Base-by-base conservation (phyloP, 2,113 vertebrate genomes). In the Macquaria ambigua region DNA sequence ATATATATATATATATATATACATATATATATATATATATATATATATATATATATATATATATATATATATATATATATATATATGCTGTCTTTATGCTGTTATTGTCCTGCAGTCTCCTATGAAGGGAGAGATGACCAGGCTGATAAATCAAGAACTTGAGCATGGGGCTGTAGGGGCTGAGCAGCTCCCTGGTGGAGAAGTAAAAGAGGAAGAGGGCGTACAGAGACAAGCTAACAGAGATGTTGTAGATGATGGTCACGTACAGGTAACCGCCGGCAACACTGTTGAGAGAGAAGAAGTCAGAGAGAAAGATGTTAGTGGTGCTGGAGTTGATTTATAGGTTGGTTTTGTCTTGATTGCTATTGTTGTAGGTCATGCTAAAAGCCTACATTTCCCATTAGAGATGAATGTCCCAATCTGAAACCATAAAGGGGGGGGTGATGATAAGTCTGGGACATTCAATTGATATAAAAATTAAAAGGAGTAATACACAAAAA, bases 91-190 rank as follows among this genome's bases (percentile, higher is more conserved):
- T n/a, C n/a, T n/a, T n/a, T n/a, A n/a, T n/a, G n/a, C n/a, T n/a
- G n/a, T n/a, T n/a, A n/a, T n/a, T n/a, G n/a, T n/a, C n/a, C n/a
- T n/a, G n/a, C n/a, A n/a, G n/a, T n/a, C n/a, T n/a, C n/a, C n/a
- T n/a, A n/a, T n/a, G n/a, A n/a, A n/a, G n/a, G n/a, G n/a, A n/a
- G n/a, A n/a, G n/a, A n/a, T n/a, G n/a, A n/a, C n/a, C n/a, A n/a
- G n/a, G n/a, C n/a, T n/a, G n/a, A n/a, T n/a, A n/a, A n/a, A n/a
- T 99, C 94, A 99, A 95, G 95, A 99, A 99, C 94, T 99, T 99
- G 92, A 99, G 97, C 93, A 99, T 95, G 0, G 98, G 98, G 86
- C 97, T 97, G 90, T 98, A 99, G 21, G 98, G 97, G 86, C 96
- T 97, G 68, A 99, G 97, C 67, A 99, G 96, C 86, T 98, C 96